Evolutionary conservation across 1,140 invertebrate species (phyloP).

Genomic region (Latrodectus geometricus): DNA sequence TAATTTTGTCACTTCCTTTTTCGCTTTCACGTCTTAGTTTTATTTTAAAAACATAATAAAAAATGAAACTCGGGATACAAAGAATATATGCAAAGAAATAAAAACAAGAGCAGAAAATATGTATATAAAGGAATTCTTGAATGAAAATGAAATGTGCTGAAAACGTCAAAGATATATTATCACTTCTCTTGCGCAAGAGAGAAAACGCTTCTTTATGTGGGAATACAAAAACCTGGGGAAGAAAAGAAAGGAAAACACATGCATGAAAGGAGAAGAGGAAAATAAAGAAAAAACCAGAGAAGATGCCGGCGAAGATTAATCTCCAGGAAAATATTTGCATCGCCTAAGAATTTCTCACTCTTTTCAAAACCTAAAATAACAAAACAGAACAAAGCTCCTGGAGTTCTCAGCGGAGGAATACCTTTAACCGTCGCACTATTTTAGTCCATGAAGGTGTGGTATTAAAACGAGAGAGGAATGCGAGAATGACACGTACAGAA

Average conservation of each 20-base stretch:
- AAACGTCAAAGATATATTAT: constrained; percentile 24
- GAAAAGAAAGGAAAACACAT: not conserved
- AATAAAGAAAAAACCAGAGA: not conserved
- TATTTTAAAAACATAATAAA: no score
- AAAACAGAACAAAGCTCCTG: not conserved
- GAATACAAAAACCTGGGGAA: not conserved
- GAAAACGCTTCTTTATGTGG: not conserved
- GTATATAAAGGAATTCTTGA: no score
- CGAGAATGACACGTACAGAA: constrained; percentile 6
- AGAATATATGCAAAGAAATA: no score
- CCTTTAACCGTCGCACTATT: constrained; percentile 23
- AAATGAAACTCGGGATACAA: no score
- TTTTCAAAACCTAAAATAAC: not conserved
- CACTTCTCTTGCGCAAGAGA: not conserved
- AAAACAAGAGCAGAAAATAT: no score
- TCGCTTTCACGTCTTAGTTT: no score
- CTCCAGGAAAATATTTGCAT: constrained; percentile 44
- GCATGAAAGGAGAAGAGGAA: not conserved
- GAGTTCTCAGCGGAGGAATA: constrained; percentile 1
- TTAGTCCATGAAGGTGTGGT: constrained; percentile 14
- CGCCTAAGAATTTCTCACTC: constrained; percentile 16
- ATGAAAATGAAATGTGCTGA: not conserved
- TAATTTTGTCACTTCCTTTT: no score
- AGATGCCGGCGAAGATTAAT: constrained; percentile 39
- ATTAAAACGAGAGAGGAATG: constrained; percentile 23